Base-by-base conservation (phyloP, 2,888 invertebrate species). In the Lepidochrysops patricia region DNA sequence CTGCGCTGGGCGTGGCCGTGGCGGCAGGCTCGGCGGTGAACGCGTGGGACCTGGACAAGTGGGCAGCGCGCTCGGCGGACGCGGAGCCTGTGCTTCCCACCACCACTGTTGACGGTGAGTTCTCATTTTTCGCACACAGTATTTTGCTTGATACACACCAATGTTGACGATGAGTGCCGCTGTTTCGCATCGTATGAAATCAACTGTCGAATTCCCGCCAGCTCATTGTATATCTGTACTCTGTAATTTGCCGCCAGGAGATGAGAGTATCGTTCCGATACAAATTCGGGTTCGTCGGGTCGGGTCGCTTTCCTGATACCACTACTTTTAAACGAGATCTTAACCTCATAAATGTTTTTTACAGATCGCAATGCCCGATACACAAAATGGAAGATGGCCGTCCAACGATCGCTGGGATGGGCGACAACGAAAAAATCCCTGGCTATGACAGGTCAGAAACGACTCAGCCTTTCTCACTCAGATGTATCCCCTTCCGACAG, bases 341-440 rank as follows among this genome's bases (percentile, higher is more conserved):
- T n/a, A n/a, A n/a, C n/a, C n/a, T n/a, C n/a, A n/a, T n/a, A n/a
- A n/a, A n/a, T n/a, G n/a, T n/a, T n/a, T n/a, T 29, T 79, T 79
- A 1, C 81, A 94, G 96, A 97, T 76, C 92, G 97, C 60, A 93
- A 95, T 75, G 90, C 92, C 3, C 91, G 97, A 64, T 97, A 96
- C 80, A 94, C 92, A 5, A 95, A 96, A 82, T 98, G 98, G 98
- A 97, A 97, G 84, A 95, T 96, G 93, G 98, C 98, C 0, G 97
- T 98, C 1, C 94, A 97, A 73, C 92, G 97, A 29, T 96, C 97
- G 35, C 91, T 98, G 69, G 96, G 96, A 63, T 98, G 98, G 98
- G 95, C 94, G 19, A 90, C 92, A 0, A 90, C 92, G 4, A 94
- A 94, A 77, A 94, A 93, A 80, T 93, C 94, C 6, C 84, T 90